Conservation (phyloP, 2,888 invertebrate species). For the Zygogramma bicolorata region DNA sequence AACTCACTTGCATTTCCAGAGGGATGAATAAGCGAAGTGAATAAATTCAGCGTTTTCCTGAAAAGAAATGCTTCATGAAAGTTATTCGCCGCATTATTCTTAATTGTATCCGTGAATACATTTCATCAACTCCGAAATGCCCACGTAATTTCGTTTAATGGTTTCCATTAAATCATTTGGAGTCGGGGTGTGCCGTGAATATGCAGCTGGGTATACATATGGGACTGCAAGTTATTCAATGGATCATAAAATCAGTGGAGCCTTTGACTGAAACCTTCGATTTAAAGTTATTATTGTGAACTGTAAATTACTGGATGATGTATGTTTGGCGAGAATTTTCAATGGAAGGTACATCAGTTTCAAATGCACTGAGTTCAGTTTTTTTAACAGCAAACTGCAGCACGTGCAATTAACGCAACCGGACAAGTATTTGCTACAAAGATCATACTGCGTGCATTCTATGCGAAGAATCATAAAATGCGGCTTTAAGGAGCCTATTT, state of each 20-base stretch:
- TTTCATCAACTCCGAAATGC: constrained; percentile 8
- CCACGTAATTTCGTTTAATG: neutral
- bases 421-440: too few species aligned
- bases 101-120: constrained; percentile 17
- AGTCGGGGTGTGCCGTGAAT: neutral
- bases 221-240: neutral
- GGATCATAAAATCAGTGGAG: neutral
- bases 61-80: constrained; percentile 11
- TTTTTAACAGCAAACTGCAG: too few species aligned
- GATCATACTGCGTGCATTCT: too few species aligned
- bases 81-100: constrained; percentile 16
- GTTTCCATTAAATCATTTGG: constrained; percentile 4
- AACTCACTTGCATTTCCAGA: constrained; percentile 8
- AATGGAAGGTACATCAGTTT: too few species aligned
- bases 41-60: constrained; percentile 26
- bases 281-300: too few species aligned
- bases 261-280: too few species aligned
- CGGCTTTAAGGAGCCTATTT: too few species aligned
- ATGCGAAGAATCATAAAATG: too few species aligned
- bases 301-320: too few species aligned
- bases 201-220: neutral
- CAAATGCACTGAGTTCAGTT: too few species aligned
- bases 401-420: too few species aligned
- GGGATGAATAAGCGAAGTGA: constrained; percentile 22
- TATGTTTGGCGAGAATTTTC: too few species aligned